Evolutionary conservation across 2,113 vertebrate species (phyloP), one percentile per base, ranked within the genome.

Genomic region (Spea bombifrons): DNA sequence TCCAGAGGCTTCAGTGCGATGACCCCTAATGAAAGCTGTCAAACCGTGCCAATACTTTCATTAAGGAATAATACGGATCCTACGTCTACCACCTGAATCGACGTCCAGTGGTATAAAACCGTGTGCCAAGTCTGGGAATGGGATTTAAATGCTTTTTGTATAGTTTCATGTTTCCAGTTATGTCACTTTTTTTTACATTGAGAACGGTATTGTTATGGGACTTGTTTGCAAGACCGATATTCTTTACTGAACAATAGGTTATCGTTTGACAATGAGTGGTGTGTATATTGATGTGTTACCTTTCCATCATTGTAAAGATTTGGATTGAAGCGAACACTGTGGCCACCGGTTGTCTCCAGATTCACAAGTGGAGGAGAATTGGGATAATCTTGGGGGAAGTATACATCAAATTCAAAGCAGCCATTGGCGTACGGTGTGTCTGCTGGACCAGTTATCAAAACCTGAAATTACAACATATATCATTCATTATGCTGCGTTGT

Each of bases 261-360:
- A 30, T 2, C 30, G 30, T 30, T 30, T 30, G 30, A 30, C 30
- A 30, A 30, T 30, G 30, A 30, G 30, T 30, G 30, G 30, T 30
- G 30, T n/a, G n/a, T n/a, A n/a, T n/a, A n/a, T n/a, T n/a, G n/a
- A n/a, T n/a, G n/a, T n/a, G n/a, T n/a, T n/a, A 98, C 97, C 91
- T 99, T 99, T 90, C 97, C 97, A 73, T 99, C 97, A 12, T 99
- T 99, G 90, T 99, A 99, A 87, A 99, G 96, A 86, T 99, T 99
- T 77, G 97, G 97, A 89, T 99, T 99, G 86, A 99, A 99, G 84
- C 97, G 93, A 81, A 99, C 96, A 0, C 97, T 99, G 89, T 99
- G 97, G 47, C 96, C 97, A 4, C 97, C 97, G 0, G 97, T 99
- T 75, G 97, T 99, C 91, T 99, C 97, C 85, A 99, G 90, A 85